A percentile compares a stretch with the other conserved stretches of the same genome.
These are phyloP conservation scores for Panthera uncia DNA, from an alignment of 2,113 vertebrate genomes.

Conservation along the genomic window DNA sequence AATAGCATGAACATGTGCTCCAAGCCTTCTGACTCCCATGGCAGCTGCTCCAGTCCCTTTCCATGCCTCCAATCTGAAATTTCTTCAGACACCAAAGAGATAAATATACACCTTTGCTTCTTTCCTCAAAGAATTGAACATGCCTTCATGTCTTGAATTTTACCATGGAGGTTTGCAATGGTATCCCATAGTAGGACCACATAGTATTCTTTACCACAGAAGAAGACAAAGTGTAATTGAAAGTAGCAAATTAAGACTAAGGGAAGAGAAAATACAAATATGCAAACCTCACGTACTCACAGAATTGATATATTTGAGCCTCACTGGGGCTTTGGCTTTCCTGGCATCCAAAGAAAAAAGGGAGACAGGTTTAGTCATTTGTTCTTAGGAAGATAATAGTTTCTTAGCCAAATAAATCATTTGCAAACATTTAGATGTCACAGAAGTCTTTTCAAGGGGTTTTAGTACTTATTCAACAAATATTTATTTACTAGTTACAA, in stretches of 20 bases:
- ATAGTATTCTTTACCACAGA: neutral
- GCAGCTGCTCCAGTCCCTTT: neutral
- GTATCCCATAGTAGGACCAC: neutral
- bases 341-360: neutral
- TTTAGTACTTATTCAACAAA: neutral
- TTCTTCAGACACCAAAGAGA: neutral
- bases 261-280: neutral
- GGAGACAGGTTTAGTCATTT: neutral
- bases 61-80: neutral
- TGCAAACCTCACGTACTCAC: neutral
- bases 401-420: neutral
- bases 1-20: rapidly evolving
- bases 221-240: neutral
- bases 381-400: neutral
- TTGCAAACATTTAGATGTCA: neutral
- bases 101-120: neutral
- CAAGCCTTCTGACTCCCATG: neutral
- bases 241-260: neutral
- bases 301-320: neutral
- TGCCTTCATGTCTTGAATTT: neutral
- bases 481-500: neutral
- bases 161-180: neutral
- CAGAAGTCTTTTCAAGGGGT: neutral
- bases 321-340: neutral
- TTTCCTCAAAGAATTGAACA: neutral